Percentiles rank a stretch among this genome's conserved stretches.
These are phyloP conservation scores for Hypomecis atomaria DNA, from an alignment of 2,888 invertebrate genomes.

Conservation along the genomic window DNA sequence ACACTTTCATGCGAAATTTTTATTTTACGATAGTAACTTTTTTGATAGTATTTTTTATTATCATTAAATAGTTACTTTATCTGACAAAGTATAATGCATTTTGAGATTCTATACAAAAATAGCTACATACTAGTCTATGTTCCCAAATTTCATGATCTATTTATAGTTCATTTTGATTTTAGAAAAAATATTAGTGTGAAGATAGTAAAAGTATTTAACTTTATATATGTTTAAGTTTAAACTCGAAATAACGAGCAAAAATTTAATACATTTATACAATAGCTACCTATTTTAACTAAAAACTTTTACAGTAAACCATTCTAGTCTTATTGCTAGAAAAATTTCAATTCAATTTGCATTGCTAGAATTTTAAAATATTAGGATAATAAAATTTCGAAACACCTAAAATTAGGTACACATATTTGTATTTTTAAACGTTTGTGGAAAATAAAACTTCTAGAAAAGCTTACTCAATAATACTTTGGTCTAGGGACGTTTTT, in stretches of 20 bases:
- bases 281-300: not conserved
- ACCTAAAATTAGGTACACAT: constrained; percentile 3
- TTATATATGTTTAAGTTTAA: not conserved
- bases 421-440: constrained; percentile 4
- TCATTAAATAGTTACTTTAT: too few relatives aligned
- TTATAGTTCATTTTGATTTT: not conserved
- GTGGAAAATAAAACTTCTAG: constrained; percentile 19
- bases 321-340: constrained; percentile 11
- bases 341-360: constrained; percentile 33
- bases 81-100: constrained; percentile 2
- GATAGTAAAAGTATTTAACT: not conserved
- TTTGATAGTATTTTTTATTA: too few relatives aligned
- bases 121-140: constrained; percentile 60
- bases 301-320: not conserved
- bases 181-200: not conserved
- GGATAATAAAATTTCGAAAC: not conserved
- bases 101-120: constrained; percentile 53
- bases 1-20: too few relatives aligned
- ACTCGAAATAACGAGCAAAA: too few relatives aligned
- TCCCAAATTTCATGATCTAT: constrained; percentile 34
- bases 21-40: too few relatives aligned
- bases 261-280: not conserved
- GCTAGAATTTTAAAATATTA: constrained; percentile 16
- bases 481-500: constrained; percentile 26
- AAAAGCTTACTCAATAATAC: constrained; percentile 21